Evolutionary conservation across 2,797 vertebrate genomes (phyloP).

Genomic region (Platyrinchus mystaceus): DNA sequence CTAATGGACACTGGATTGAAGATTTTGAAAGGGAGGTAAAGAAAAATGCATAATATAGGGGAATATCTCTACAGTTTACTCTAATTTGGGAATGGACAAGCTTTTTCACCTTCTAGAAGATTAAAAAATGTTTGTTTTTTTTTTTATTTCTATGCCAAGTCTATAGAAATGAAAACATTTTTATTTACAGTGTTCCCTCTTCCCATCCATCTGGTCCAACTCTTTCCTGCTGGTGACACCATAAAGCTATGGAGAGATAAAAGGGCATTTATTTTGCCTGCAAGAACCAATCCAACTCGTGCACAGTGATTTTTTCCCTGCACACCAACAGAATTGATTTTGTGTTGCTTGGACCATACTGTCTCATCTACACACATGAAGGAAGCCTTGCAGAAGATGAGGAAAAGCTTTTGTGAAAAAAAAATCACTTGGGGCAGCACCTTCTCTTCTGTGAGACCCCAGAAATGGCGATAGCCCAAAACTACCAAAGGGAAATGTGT

Average conservation of each 20-base stretch:
- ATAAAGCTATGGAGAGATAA: background rate
- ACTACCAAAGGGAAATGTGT: background rate
- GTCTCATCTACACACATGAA: accelerated
- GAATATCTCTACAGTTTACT: background rate
- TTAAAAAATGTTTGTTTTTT: accelerated
- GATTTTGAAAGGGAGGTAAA: background rate
- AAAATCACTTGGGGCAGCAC: accelerated
- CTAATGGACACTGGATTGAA: background rate
- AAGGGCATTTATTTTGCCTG: background rate
- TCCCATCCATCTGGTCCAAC: background rate
- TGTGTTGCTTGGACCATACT: accelerated
- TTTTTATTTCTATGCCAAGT: background rate
- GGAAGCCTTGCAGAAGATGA: background rate
- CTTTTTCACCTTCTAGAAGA: background rate
- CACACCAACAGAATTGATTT: background rate
- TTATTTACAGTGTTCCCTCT: background rate
- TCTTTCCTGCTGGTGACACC: constrained; percentile 11
- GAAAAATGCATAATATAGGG: background rate
- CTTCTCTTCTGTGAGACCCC: background rate
- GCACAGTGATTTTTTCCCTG: background rate
- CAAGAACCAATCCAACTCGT: background rate
- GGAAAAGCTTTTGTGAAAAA: background rate
- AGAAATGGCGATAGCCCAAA: accelerated
- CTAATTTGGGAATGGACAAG: background rate
- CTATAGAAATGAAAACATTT: background rate